Conservation (phyloP, 2,797 vertebrate genomes). For the Gadopsis bispinosus region DNA sequence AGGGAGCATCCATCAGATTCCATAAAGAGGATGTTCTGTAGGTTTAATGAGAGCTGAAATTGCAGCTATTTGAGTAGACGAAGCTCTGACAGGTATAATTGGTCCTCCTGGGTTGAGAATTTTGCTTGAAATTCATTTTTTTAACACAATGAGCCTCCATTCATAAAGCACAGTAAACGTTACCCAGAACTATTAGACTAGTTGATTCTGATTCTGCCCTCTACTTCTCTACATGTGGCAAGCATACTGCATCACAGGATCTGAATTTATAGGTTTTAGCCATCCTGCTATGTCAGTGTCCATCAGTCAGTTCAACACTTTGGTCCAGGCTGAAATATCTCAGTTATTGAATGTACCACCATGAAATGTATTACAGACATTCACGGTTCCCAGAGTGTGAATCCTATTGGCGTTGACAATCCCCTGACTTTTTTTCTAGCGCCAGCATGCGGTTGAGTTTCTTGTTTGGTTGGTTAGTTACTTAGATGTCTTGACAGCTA, state of each 20-base stretch:
- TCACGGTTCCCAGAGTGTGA: background rate
- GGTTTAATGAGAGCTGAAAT: slow-evolving; percentile 24
- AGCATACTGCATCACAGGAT: background rate
- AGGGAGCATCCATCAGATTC: slow-evolving; percentile 24
- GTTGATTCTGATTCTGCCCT: slow-evolving; percentile 5
- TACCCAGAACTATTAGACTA: background rate
- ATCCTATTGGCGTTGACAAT: background rate
- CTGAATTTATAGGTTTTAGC: background rate
- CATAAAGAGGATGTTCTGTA: slow-evolving; percentile 15
- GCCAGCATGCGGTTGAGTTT: background rate
- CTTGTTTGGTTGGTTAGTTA: background rate
- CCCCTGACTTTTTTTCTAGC: too few species aligned
- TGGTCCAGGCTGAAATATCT: background rate
- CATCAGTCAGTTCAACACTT: background rate
- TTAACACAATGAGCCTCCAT: background rate
- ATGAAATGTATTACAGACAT: background rate
- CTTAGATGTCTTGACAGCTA: background rate
- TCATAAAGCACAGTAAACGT: slow-evolving; percentile 3
- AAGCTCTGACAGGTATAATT: slow-evolving; percentile 18
- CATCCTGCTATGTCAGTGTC: background rate
- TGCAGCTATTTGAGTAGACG: slow-evolving; percentile 26
- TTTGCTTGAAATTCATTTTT: background rate
- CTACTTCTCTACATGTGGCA: background rate
- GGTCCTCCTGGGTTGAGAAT: slow-evolving; percentile 3
- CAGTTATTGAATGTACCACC: background rate